These are phyloP conservation scores for Plutomurus gul DNA, from an alignment of 1,140 invertebrate genomes.

Conservation along the genomic window DNA sequence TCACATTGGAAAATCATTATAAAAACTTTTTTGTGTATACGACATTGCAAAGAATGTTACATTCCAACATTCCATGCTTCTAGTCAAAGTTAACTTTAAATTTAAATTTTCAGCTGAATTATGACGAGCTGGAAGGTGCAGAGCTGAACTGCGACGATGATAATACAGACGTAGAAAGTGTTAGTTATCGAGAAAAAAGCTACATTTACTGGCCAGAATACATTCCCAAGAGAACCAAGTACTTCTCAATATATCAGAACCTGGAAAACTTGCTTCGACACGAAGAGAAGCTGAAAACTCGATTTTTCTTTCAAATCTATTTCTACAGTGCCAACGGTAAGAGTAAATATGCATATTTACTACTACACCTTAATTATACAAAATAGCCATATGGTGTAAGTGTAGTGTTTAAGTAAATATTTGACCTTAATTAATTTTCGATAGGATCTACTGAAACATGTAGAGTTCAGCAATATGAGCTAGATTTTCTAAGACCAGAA, in stretches of 20 bases:
- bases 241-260: slow-evolving; percentile 36
- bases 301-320: slow-evolving; percentile 43
- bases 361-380: too few relatives aligned
- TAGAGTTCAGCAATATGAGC: slow-evolving; percentile 34
- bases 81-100: neutral
- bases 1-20: too few relatives aligned
- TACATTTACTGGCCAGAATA: slow-evolving; percentile 34
- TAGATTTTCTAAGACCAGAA: slow-evolving; percentile 14
- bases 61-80: neutral
- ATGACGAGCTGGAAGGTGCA: slow-evolving; percentile 30
- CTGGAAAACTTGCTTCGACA: slow-evolving; percentile 25
- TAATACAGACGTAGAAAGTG: neutral
- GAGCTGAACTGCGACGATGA: slow-evolving; percentile 6
- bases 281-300: slow-evolving; percentile 27
- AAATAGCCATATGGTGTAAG: too few relatives aligned
- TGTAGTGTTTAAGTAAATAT: too few relatives aligned
- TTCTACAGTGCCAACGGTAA: slow-evolving; percentile 18
- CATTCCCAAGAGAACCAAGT: slow-evolving; percentile 1
- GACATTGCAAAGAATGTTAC: neutral
- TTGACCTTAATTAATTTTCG: too few relatives aligned
- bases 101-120: slow-evolving; percentile 31
- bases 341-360: too few relatives aligned
- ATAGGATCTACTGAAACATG: slow-evolving; percentile 3
- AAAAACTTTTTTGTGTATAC: neutral
- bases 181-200: slow-evolving; percentile 2